These are phyloP conservation scores for Cataglyphis hispanica DNA, from an alignment of 1,140 invertebrate species.

Conservation along the genomic window DNA sequence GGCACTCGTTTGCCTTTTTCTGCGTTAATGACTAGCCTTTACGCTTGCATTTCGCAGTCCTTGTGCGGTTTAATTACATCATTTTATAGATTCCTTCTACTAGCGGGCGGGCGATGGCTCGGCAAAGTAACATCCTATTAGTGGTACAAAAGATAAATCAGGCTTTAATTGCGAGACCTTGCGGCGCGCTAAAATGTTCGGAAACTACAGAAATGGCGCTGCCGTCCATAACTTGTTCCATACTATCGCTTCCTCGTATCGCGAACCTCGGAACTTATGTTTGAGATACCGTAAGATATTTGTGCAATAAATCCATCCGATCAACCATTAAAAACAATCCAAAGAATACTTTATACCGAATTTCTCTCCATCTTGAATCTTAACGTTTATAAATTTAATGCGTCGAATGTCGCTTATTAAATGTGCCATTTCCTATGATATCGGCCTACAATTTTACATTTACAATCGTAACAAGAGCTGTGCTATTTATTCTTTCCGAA, in stretches of 20 bases:
- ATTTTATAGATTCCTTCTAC: slow-evolving; percentile 79
- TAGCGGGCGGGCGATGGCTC: neutral
- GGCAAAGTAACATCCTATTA: slow-evolving; percentile 79
- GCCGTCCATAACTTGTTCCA: slow-evolving; percentile 24
- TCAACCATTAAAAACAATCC: neutral
- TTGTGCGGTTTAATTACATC: slow-evolving; percentile 80
- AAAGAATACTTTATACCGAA: slow-evolving; percentile 9
- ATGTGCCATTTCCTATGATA: slow-evolving; percentile 13
- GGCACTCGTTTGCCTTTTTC: slow-evolving; percentile 63
- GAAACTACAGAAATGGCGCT: slow-evolving; percentile 9
- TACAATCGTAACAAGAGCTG: neutral
- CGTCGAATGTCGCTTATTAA: slow-evolving; percentile 15
- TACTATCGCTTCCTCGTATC: neutral
- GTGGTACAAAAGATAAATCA: slow-evolving; percentile 82
- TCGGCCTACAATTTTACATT: slow-evolving; percentile 8
- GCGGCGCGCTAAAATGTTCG: slow-evolving; percentile 13
- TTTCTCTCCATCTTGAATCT: slow-evolving; percentile 19
- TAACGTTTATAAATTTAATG: slow-evolving; percentile 17
- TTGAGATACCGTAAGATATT: neutral
- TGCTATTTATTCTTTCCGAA: slow-evolving; percentile 7
- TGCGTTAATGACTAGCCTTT: slow-evolving; percentile 80
- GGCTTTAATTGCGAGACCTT: slow-evolving; percentile 80
- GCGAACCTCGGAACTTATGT: neutral
- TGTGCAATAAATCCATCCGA: slow-evolving; percentile 31
- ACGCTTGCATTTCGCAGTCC: slow-evolving; percentile 59